phyloP scores from a whole-genome alignment of 2,113 vertebrate genomes.

The Apteryx mantelli region DNA sequence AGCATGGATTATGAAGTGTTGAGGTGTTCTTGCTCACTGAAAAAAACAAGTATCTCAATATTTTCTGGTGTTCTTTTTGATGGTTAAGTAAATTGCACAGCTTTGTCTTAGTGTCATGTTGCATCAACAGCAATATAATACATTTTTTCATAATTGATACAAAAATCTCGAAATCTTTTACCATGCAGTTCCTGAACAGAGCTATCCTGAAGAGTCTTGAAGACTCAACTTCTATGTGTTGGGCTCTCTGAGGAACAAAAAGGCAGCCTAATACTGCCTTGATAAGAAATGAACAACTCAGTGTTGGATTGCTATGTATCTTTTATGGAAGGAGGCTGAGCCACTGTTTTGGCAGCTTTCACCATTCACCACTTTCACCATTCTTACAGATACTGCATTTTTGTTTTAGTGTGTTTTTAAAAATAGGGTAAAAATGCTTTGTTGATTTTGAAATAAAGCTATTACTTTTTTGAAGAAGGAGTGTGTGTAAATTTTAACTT shows the following conservation, averaged over 20 bases:
- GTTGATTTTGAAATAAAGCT: slow-evolving; percentile 21
- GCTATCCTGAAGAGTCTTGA: background rate
- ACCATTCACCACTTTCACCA: background rate
- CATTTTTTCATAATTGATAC: background rate
- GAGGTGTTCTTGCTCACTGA: background rate
- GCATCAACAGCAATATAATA: background rate
- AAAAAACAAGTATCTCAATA: background rate
- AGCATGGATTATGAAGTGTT: background rate
- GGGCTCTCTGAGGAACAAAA: background rate
- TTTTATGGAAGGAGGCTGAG: background rate
- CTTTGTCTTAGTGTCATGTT: background rate
- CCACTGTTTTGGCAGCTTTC: background rate
- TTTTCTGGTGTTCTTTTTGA: background rate
- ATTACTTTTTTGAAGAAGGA: background rate
- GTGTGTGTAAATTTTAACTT: slow-evolving; percentile 39
- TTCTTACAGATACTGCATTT: background rate
- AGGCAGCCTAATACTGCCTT: background rate
- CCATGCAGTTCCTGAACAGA: background rate
- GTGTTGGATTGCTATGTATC: background rate
- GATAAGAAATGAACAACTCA: background rate
- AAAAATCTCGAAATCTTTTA: background rate
- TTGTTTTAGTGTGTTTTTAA: background rate
- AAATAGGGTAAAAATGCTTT: background rate
- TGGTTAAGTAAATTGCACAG: background rate
- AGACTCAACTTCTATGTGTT: background rate